phyloP scores from a whole-genome alignment of 2,113 vertebrate genomes.

The Calypte anna region DNA sequence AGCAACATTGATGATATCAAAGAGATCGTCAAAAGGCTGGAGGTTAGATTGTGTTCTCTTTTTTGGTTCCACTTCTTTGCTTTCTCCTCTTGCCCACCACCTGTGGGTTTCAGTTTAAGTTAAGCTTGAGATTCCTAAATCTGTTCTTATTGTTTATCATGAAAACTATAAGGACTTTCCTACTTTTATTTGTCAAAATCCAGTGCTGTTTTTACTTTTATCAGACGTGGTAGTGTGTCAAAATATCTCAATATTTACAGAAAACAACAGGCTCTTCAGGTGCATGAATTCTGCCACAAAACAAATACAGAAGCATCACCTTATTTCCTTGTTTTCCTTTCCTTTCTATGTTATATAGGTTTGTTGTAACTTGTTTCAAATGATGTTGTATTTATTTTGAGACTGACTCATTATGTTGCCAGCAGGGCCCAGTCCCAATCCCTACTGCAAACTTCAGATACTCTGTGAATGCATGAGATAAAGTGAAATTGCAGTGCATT shows the following conservation, averaged over 20 bases:
- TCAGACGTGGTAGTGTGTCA: neutral
- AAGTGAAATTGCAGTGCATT: neutral
- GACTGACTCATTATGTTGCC: neutral
- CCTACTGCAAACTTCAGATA: neutral
- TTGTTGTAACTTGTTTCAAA: slow-evolving; percentile 25
- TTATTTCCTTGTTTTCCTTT: neutral
- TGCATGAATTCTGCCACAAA: neutral
- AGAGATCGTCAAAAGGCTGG: slow-evolving; percentile 92
- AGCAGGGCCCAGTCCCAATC: neutral
- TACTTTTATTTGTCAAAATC: neutral
- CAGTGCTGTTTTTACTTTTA: neutral
- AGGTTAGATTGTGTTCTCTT: slow-evolving; percentile 82
- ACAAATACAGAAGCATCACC: neutral
- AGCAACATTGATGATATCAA: slow-evolving; percentile 91
- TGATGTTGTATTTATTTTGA: neutral
- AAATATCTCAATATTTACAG: neutral
- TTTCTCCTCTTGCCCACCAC: rapidly evolving
- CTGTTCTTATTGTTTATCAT: neutral
- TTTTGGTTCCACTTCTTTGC: slow-evolving; percentile 1
- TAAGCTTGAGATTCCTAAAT: neutral
- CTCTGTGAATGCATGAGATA: neutral
- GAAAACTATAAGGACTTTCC: neutral
- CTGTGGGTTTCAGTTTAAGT: neutral
- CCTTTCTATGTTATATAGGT: neutral
- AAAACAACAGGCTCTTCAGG: neutral